Conservation (phyloP, 2,797 vertebrate species). For the Peromyscus nudipes region DNA sequence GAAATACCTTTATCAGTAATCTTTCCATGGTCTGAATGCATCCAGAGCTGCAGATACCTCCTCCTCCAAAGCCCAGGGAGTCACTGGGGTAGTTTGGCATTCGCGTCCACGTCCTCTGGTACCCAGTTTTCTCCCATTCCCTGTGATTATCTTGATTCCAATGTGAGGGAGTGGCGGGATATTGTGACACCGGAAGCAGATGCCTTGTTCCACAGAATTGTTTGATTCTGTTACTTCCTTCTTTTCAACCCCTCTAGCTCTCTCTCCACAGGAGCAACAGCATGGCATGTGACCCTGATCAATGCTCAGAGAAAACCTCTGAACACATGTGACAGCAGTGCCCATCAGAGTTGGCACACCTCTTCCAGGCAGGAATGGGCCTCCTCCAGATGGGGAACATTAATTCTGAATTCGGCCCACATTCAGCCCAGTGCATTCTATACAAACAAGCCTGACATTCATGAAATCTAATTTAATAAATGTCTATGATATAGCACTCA, state of each 20-base stretch:
- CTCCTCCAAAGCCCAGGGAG: background rate
- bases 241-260: constrained; percentile 57
- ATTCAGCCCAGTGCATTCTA: constrained; percentile 66
- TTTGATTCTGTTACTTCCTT: constrained; percentile 84
- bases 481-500: constrained; percentile 73
- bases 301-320: background rate
- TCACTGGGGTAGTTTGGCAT: background rate
- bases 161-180: constrained; percentile 85
- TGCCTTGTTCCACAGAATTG: constrained; percentile 62
- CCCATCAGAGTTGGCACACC: background rate
- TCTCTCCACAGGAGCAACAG: constrained; percentile 6
- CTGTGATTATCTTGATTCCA: constrained; percentile 23
- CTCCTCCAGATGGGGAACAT: background rate
- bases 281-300: background rate
- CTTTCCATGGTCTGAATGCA: background rate
- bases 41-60: background rate
- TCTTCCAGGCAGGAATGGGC: background rate
- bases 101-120: constrained; percentile 74
- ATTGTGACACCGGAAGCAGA: constrained; percentile 71
- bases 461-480: constrained; percentile 84
- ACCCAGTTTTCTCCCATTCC: constrained; percentile 75
- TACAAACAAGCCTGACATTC: constrained; percentile 82
- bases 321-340: background rate
- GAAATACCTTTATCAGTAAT: rapidly evolving
- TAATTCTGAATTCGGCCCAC: constrained; percentile 41